Evolutionary conservation across 2,888 invertebrate genomes (phyloP).

Genomic region (Conomelus anceps): DNA sequence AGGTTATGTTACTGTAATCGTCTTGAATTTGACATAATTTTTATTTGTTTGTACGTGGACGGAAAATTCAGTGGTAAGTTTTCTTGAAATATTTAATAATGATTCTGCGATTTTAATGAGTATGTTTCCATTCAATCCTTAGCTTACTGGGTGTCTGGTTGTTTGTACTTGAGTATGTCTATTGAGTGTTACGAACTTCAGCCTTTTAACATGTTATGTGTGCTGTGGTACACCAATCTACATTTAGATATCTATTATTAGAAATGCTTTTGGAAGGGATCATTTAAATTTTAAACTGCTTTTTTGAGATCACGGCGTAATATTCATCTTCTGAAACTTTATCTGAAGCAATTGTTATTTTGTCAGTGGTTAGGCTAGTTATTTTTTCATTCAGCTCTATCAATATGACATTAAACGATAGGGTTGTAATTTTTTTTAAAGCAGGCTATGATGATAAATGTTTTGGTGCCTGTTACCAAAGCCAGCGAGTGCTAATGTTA

Average conservation of each 20-base stretch:
- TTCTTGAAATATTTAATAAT: no score
- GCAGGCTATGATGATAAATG: slow-evolving; percentile 30
- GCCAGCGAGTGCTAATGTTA: slow-evolving; percentile 33
- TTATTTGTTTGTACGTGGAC: no score
- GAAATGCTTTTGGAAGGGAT: background rate
- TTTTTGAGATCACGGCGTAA: background rate
- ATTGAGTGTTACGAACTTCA: no score
- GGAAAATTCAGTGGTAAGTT: no score
- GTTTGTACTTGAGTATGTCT: no score
- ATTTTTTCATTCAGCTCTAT: background rate
- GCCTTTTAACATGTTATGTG: no score
- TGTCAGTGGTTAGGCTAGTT: background rate
- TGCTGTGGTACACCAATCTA: background rate
- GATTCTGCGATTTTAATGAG: no score
- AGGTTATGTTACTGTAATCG: no score
- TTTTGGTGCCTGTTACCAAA: slow-evolving; percentile 33
- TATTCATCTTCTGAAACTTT: background rate
- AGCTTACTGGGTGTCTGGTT: no score
- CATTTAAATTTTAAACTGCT: background rate
- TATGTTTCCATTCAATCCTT: no score
- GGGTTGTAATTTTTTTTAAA: slow-evolving; percentile 29
- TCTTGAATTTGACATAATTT: no score
- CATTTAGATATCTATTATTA: background rate
- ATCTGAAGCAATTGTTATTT: background rate
- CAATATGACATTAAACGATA: background rate